phyloP scores from a whole-genome alignment of 2,797 vertebrate genomes.

The Myotis daubentonii region DNA sequence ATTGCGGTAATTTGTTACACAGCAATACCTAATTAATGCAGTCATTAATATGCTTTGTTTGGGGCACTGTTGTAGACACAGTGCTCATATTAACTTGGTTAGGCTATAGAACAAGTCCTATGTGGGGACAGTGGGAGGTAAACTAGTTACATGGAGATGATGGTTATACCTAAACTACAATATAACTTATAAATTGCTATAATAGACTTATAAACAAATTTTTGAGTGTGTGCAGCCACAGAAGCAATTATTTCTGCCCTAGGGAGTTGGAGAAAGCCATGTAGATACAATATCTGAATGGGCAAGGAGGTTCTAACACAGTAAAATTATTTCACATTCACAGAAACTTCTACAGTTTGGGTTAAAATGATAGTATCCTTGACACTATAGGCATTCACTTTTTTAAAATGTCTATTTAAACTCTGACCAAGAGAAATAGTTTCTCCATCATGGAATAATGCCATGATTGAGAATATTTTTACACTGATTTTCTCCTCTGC shows the following conservation, averaged over 20 bases:
- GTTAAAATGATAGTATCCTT: constrained; percentile 46
- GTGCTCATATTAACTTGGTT: neutral
- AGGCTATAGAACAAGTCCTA: neutral
- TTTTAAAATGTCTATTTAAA: accelerated
- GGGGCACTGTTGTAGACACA: neutral
- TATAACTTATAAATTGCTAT: neutral
- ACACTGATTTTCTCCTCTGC: neutral
- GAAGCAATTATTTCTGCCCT: constrained; percentile 12
- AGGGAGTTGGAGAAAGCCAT: neutral
- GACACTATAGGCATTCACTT: neutral
- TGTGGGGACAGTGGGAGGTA: neutral
- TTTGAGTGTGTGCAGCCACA: neutral
- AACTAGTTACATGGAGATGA: neutral
- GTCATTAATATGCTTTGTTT: neutral
- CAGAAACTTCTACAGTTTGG: neutral
- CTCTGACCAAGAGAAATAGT: neutral
- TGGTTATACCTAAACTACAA: neutral
- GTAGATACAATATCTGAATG: neutral
- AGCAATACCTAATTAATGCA: neutral
- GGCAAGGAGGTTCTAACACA: neutral
- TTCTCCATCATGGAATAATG: constrained; percentile 30
- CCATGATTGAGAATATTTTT: neutral
- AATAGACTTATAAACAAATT: neutral
- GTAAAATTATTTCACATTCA: constrained; percentile 6
- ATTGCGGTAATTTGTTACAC: neutral